Base-by-base conservation (phyloP, 2,888 invertebrate species). In the Agriotes lineatus region DNA sequence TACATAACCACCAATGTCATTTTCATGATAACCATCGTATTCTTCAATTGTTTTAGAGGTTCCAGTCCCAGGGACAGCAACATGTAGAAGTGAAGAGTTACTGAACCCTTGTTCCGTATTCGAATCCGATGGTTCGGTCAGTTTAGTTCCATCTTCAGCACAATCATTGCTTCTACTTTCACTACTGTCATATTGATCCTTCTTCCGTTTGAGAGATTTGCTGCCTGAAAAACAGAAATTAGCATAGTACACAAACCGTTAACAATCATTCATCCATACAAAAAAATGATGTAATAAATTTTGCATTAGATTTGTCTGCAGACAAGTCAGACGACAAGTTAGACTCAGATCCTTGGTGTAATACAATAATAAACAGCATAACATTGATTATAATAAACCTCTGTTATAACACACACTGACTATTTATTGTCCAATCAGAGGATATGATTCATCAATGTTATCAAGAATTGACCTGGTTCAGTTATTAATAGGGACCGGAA, bases 1-100 rank as follows among this genome's bases (percentile, higher is more conserved):
- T 6, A 70, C 63, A 73, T 68, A 73, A 69, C 69, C 67, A 61
- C 67, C 67, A 16, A 75, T 56, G 30, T 74, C 72, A 69, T 72
- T 72, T 70, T 74, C 60, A 48, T 68, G 62, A 50, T 54, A 72
- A 9, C 30, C 30, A 30, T 30, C 30, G 30, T 30, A 30, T 30
- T 30, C 30, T 30, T 30, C 30, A 30, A 9, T 30, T 30, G 30
- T 30, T 30, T 30, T 30, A 30, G 30, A 30, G 30, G 30, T 30
- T 9, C 30, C 30, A 30, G 30, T 30, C 30, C 30, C 30, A 30
- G 30, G 30, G 30, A 30, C 30, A 30, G 30, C 30, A 6, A 30
- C 30, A 9, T 30, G 9, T 30, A 30, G 30, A 30, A 6, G 30
- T 30, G 9, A 30, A 30, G 30, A 30, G 9, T 30, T 30, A 30